Base-by-base conservation (phyloP, 2,797 vertebrate species). In the Menidia menidia region DNA sequence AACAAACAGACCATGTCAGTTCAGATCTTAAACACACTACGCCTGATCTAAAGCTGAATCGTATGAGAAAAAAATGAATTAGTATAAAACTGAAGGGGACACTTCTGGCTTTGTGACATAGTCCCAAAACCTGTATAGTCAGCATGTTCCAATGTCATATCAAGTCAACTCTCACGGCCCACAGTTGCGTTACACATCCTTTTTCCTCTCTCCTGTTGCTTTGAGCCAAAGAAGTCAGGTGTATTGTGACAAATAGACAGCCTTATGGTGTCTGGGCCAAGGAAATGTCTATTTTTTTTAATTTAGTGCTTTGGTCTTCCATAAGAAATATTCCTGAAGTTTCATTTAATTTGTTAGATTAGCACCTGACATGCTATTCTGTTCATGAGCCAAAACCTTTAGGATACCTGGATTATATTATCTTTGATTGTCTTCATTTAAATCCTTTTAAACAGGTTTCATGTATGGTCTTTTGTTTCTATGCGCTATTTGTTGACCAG, bases 111-210 rank as follows among this genome's bases (percentile, higher is more conserved):
- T 69, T 55, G 30, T 48, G 45, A 64, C 77, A 56, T 60, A 64
- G 58, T 71, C 55, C 58, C 32, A 54, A 32, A 6, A 1, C 42
- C 50, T 81, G 74, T 68, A 65, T 66, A 79, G 81, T 76, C 83
- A 75, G 63, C 81, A 76, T 8, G 16, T 66, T 80, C 55, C 67
- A 78, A 64, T 80, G 77, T 81, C 84, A 87, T 78, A 87, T 77
- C 61, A 81, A 57, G 74, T 68, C 81, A 55, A 33, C 80, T 77
- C 82, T 55, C 44, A 64, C 77, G 60, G 60, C 70, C 71, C 70
- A 84, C 83, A 88, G 82, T 81, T 88, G 84, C 64, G 72, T 82
- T 77, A 80, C 75, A 78, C 44, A 71, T 89, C 78, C 64, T 65
- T 58, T 57, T 41, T 55, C 63, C 71, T 81, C 68, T 31, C 51